Conservation (phyloP, 2,797 vertebrate genomes). For the Enteromius argenteus region DNA sequence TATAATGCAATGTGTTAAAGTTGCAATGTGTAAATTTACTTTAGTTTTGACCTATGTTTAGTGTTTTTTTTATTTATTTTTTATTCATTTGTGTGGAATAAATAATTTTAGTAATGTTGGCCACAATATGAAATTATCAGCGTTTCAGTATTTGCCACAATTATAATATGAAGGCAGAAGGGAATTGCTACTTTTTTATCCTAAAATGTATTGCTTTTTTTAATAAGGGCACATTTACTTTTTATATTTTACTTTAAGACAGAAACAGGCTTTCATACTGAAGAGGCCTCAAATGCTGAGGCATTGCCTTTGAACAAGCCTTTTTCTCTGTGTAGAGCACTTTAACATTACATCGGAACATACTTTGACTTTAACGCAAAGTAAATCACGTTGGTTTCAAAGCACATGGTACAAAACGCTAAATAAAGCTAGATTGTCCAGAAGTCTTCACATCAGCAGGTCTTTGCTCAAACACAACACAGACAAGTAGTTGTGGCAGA, state of each 20-base stretch:
- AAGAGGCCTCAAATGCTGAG: background rate
- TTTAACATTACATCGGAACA: slow-evolving; percentile 54
- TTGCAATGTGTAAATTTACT: background rate
- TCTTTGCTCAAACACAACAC: slow-evolving; percentile 43
- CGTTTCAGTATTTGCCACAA: background rate
- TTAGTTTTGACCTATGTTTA: background rate
- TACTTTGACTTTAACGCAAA: slow-evolving; percentile 36
- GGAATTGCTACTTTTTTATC: background rate
- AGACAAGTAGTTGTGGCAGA: slow-evolving; percentile 25
- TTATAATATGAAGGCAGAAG: background rate
- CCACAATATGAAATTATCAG: background rate
- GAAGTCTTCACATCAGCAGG: slow-evolving; percentile 37
- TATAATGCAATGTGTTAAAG: background rate
- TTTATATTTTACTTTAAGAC: background rate
- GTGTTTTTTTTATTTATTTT: too few species aligned
- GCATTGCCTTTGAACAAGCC: slow-evolving; percentile 17
- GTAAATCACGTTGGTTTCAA: slow-evolving; percentile 4
- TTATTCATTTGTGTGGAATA: background rate
- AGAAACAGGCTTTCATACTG: background rate
- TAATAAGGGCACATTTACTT: background rate
- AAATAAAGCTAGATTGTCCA: slow-evolving; percentile 22
- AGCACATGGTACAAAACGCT: slow-evolving; percentile 9
- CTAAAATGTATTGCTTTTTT: background rate
- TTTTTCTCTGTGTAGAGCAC: slow-evolving; percentile 16
- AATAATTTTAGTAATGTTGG: background rate